A percentile compares a stretch with the other conserved stretches of the same genome.
phyloP scores from a whole-genome alignment of 2,888 invertebrate genomes.

The Epinotia demarniana region DNA sequence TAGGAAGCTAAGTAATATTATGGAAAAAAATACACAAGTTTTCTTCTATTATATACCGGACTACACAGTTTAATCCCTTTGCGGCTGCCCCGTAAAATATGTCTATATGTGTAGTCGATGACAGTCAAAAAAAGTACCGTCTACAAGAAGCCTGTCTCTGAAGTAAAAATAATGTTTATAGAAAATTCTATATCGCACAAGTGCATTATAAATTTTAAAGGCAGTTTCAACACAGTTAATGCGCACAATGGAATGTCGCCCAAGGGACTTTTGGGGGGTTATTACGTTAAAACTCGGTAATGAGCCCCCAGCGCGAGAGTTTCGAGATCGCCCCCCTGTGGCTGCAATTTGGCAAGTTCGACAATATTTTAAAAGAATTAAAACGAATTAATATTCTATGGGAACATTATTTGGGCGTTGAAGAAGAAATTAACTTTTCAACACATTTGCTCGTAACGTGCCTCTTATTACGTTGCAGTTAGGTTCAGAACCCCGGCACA shows the following conservation, averaged over 20 bases:
- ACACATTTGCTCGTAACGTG: too few species aligned
- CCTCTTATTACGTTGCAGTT: too few species aligned
- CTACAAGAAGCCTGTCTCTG: background rate
- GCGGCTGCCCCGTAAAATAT: too few species aligned
- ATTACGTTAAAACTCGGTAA: conserved; percentile 38
- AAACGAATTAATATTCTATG: background rate
- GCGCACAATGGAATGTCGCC: conserved; percentile 32
- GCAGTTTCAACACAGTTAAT: conserved; percentile 29
- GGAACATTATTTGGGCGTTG: background rate
- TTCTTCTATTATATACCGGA: too few species aligned
- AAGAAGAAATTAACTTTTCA: too few species aligned
- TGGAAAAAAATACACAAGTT: too few species aligned
- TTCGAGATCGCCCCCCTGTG: conserved; percentile 35
- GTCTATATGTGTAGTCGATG: background rate
- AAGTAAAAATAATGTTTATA: background rate
- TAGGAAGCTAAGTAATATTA: too few species aligned
- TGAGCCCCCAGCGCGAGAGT: conserved; percentile 26
- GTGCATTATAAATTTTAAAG: conserved; percentile 31
- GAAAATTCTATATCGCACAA: conserved; percentile 18
- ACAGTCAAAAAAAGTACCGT: background rate
- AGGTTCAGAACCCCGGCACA: too few species aligned
- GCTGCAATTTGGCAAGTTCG: conserved; percentile 19
- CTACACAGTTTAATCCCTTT: too few species aligned
- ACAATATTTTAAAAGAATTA: conserved; percentile 12
- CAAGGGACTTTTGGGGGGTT: conserved; percentile 28